Base-by-base conservation (phyloP, 2,797 vertebrate species). In the Spatula clypeata region DNA sequence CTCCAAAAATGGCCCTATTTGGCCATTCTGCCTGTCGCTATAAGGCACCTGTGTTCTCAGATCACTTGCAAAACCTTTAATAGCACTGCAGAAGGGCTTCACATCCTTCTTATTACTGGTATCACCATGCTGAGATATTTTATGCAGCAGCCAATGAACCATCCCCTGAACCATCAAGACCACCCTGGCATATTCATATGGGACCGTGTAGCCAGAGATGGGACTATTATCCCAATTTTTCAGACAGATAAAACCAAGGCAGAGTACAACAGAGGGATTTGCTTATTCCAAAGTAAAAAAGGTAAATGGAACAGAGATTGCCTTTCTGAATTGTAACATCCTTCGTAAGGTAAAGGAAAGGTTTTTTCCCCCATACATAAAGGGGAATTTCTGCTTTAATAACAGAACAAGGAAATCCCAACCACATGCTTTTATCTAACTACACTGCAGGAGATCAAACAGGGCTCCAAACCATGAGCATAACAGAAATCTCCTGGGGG, bases 321-420 rank as follows among this genome's bases (percentile, higher is more conserved):
- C 40, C 31, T 77, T 51, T 83, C 32, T 69, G 42, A 91, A 57
- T 17, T n/a, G 23, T 8, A 85, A 77, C 47, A 79, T 23, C 18
- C n/a, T 66, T 62, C 73, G 36, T n/a, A n/a, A 88, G 21, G 51
- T 57, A 53, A 92, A 67, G 40, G 21, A 55, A 77, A 64, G 64
- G 6, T 14, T 4, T 4, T 64, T 4, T 4, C 34, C 42, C n/a
- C 9, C 17, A 44, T 27, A 31, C 10, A 57, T 42, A 86, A 70
- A 1, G 4, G 44, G n/a, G 16, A 76, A 27, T 73, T 94, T 93
- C 57, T 84, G 6, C 82, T 90, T 77, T 84, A 94, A 60, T 29
- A 81, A 77, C 36, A 92, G 45, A 88, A 93, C 40, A 88, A 79
- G 88, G 76, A 94, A 94, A 95, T 54, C 57, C 73, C 91, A 91